These are phyloP conservation scores for Heliconius himera DNA, from an alignment of 1,140 invertebrate genomes.

Conservation along the genomic window DNA sequence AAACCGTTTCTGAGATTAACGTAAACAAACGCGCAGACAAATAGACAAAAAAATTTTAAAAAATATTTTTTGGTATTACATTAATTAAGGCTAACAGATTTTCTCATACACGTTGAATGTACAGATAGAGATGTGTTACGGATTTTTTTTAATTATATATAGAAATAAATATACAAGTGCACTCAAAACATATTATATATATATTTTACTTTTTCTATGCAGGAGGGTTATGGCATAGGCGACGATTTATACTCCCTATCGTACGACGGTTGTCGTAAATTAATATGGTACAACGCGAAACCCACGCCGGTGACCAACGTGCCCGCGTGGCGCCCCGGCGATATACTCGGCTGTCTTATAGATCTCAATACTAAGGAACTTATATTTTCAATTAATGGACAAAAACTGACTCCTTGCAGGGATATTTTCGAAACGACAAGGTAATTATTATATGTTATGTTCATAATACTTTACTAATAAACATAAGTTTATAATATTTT, in stretches of 20 bases:
- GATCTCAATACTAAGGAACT: constrained; percentile 88
- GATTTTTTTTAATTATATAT: too few relatives aligned
- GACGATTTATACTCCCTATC: constrained; percentile 95
- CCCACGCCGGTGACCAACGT: constrained; percentile 84
- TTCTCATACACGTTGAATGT: too few relatives aligned
- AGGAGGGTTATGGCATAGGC: constrained; percentile 98
- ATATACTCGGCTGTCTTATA: constrained; percentile 92
- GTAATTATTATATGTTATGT: constrained; percentile 75
- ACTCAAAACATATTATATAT: not conserved
- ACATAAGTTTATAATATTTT: too few relatives aligned
- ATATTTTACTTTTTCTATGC: constrained; percentile 14
- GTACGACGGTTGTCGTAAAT: constrained; percentile 94
- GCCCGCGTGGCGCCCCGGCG: constrained; percentile 91
- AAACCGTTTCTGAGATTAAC: too few relatives aligned
- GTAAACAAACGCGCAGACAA: too few relatives aligned
- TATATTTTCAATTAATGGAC: constrained; percentile 92
- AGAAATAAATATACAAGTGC: too few relatives aligned
- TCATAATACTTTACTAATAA: too few relatives aligned
- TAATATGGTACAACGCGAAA: constrained; percentile 94
- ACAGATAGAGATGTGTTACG: too few relatives aligned
- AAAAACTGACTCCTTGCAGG: constrained; percentile 85
- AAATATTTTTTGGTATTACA: too few relatives aligned
- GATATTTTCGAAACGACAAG: constrained; percentile 90
- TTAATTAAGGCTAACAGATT: too few relatives aligned
- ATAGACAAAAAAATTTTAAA: too few relatives aligned